Conservation (phyloP, 2,888 invertebrate species). For the Agrilus mali region DNA sequence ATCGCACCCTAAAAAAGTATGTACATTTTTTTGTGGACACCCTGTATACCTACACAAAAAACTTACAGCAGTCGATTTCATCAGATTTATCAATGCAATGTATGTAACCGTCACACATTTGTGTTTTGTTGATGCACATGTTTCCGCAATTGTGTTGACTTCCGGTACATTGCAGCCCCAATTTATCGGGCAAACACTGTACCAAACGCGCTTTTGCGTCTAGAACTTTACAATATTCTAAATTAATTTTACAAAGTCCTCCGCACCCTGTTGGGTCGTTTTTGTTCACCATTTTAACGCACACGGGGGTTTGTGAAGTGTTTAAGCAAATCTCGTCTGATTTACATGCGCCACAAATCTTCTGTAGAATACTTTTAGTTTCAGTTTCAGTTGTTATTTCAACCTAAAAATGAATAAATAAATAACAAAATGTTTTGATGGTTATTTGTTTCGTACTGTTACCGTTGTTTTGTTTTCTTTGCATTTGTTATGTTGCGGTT, state of each 20-base stretch:
- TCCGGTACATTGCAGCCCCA: constrained; percentile 45
- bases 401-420: background rate
- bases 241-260: constrained; percentile 49
- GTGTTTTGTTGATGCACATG: constrained; percentile 49
- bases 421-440: background rate
- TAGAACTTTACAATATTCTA: constrained; percentile 50
- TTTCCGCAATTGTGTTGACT: constrained; percentile 63
- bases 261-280: constrained; percentile 46
- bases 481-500: too few species aligned
- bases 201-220: constrained; percentile 39
- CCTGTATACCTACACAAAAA: background rate
- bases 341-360: constrained; percentile 2
- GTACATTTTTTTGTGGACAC: background rate
- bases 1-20: constrained; percentile 49
- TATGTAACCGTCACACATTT: constrained; percentile 58
- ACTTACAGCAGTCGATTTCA: constrained; percentile 59
- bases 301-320: constrained; percentile 22
- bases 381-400: background rate
- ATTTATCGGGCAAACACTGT: constrained; percentile 43
- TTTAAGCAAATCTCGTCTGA: constrained; percentile 26
- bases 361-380: background rate
- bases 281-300: constrained; percentile 20
- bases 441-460: background rate
- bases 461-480: too few species aligned
- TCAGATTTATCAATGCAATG: constrained; percentile 66